Percentiles rank a stretch among this genome's conserved stretches.
phyloP scores from a whole-genome alignment of 2,888 invertebrate species.

The Drosophila stalkeri region DNA sequence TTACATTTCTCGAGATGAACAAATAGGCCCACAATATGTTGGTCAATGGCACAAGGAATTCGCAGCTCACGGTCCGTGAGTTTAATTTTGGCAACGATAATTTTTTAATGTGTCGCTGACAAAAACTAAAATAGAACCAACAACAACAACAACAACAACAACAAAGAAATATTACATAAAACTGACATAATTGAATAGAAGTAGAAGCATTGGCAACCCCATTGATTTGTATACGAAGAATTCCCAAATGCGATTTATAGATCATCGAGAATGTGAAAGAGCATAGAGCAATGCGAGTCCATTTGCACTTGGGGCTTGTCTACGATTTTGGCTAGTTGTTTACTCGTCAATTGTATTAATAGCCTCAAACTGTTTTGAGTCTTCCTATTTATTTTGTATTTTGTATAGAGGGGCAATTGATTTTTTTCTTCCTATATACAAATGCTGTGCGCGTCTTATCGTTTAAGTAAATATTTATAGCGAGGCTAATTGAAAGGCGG shows the following conservation, averaged over 20 bases:
- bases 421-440: slow-evolving; percentile 66
- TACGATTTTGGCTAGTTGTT: slow-evolving; percentile 27
- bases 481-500: slow-evolving; percentile 71
- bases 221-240: slow-evolving; percentile 2
- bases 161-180: slow-evolving; percentile 6
- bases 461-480: slow-evolving; percentile 69
- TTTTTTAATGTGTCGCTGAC: slow-evolving; percentile 24
- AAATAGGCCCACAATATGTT: slow-evolving; percentile 50
- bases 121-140: slow-evolving; percentile 23
- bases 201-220: slow-evolving; percentile 10
- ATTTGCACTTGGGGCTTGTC: slow-evolving; percentile 22
- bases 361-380: slow-evolving; percentile 31
- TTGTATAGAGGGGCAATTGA: slow-evolving; percentile 42
- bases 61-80: slow-evolving; percentile 37
- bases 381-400: slow-evolving; percentile 58
- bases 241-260: neutral
- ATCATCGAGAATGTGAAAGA: neutral
- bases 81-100: slow-evolving; percentile 50
- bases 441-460: slow-evolving; percentile 45
- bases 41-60: slow-evolving; percentile 69
- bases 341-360: slow-evolving; percentile 47
- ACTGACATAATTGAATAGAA: slow-evolving; percentile 36
- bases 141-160: neutral
- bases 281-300: neutral
- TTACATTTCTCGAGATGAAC: slow-evolving; percentile 32